Conservation (phyloP, 2,797 vertebrate species). For the Eutrigla gurnardus region DNA sequence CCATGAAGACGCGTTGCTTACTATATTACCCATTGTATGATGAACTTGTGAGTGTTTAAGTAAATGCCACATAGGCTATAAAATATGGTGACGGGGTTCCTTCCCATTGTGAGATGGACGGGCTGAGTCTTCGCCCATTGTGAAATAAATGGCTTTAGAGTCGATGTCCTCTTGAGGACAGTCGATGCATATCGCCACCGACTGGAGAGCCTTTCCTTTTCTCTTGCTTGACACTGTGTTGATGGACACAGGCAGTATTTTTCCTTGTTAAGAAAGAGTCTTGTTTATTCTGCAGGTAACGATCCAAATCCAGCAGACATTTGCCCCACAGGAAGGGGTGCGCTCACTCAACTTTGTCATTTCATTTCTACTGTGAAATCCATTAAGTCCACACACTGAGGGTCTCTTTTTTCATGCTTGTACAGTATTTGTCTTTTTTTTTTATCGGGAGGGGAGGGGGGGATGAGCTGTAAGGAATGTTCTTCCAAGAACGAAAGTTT, state of each 20-base stretch:
- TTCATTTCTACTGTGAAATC: slow-evolving; percentile 86
- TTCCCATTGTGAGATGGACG: slow-evolving; percentile 55
- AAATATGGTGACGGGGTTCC: slow-evolving; percentile 58
- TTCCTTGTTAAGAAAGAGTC: slow-evolving; percentile 81
- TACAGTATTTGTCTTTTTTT: slow-evolving; percentile 57
- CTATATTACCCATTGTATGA: not conserved
- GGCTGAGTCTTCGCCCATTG: slow-evolving; percentile 59
- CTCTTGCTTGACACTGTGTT: slow-evolving; percentile 70
- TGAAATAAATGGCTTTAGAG: slow-evolving; percentile 72
- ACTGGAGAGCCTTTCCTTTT: slow-evolving; percentile 69
- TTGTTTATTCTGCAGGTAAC: slow-evolving; percentile 87
- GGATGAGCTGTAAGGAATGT: slow-evolving; percentile 40
- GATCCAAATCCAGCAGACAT: slow-evolving; percentile 84
- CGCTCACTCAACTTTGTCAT: slow-evolving; percentile 85
- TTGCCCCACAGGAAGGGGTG: slow-evolving; percentile 84
- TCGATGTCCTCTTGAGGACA: slow-evolving; percentile 80
- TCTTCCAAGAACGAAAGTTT: slow-evolving; percentile 49
- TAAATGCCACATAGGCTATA: slow-evolving; percentile 44
- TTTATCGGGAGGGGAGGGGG: slow-evolving; percentile 8
- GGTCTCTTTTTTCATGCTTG: slow-evolving; percentile 66
- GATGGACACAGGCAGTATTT: slow-evolving; percentile 83
- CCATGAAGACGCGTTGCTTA: not conserved
- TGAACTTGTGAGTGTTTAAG: slow-evolving; percentile 32
- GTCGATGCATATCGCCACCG: slow-evolving; percentile 76
- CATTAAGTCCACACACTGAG: slow-evolving; percentile 81